Conservation (phyloP, 2,888 invertebrate species). For the Dicranocentrus wangi region DNA sequence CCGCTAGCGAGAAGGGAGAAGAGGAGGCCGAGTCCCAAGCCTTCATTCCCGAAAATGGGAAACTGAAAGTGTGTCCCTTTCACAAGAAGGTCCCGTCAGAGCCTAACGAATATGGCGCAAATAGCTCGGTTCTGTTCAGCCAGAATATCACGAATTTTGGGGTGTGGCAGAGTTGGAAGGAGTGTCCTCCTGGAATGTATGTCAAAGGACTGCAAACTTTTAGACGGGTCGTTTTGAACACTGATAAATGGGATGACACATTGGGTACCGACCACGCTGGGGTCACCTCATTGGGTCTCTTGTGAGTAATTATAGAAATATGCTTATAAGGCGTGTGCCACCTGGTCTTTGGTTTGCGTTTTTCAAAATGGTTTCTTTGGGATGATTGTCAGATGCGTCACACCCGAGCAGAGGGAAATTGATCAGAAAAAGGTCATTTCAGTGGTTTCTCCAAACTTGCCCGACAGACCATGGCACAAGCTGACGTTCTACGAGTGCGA, state of each 20-base stretch:
- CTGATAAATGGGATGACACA: background rate
- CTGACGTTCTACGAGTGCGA: background rate
- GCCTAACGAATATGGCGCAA: background rate
- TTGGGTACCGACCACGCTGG: slow-evolving; percentile 16
- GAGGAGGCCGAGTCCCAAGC: no score
- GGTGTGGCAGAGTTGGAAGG: background rate
- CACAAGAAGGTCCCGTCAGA: background rate
- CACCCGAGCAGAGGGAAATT: background rate
- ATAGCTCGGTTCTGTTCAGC: background rate
- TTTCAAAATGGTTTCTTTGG: no score
- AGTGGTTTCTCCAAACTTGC: background rate
- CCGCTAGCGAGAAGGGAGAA: background rate
- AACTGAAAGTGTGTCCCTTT: background rate
- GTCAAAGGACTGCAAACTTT: background rate
- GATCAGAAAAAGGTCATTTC: background rate
- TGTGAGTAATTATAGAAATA: background rate
- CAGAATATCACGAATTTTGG: background rate
- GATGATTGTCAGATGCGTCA: no score
- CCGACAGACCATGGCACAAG: background rate
- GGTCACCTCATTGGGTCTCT: background rate
- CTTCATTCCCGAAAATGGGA: no score
- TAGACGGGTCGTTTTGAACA: background rate
- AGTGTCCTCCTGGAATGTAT: slow-evolving; percentile 1
- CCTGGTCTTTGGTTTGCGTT: no score
- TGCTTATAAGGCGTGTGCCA: no score